These are phyloP conservation scores for Agraylea sexmaculata DNA, from an alignment of 1,140 invertebrate genomes.

Conservation along the genomic window DNA sequence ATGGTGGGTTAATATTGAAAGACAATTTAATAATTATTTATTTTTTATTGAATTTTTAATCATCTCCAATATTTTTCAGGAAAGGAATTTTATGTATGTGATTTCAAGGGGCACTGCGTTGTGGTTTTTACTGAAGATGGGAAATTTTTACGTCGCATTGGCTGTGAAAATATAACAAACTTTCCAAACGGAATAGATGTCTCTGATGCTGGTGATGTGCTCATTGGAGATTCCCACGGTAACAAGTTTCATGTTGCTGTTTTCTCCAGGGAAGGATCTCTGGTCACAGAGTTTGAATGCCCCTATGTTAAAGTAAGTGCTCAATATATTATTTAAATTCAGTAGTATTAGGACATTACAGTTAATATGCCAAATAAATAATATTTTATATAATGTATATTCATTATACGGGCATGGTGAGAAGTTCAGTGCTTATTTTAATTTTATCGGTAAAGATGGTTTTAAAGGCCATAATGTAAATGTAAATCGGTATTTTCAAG, in stretches of 20 bases:
- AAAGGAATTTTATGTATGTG: constrained; percentile 93
- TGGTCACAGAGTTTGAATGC: constrained; percentile 91
- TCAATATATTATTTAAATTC: too few species aligned
- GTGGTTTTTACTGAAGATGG: constrained; percentile 91
- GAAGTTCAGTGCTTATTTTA: too few species aligned
- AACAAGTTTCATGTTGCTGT: constrained; percentile 95
- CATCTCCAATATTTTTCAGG: constrained; percentile 51
- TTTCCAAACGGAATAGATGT: constrained; percentile 97
- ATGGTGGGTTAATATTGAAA: constrained; percentile 44
- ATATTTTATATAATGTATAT: too few species aligned
- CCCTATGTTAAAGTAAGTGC: constrained; percentile 79
- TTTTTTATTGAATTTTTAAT: constrained; percentile 9
- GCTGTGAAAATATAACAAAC: constrained; percentile 88
- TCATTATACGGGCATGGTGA: too few species aligned
- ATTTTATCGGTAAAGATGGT: too few species aligned
- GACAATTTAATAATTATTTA: constrained; percentile 2
- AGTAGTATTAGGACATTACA: too few species aligned
- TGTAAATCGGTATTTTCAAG: neutral
- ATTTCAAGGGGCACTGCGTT: constrained; percentile 96
- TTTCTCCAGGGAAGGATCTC: constrained; percentile 73
- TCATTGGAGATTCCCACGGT: constrained; percentile 94
- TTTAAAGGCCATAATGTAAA: neutral
- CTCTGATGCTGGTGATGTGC: constrained; percentile 87
- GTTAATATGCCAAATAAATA: too few species aligned
- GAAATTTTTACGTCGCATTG: constrained; percentile 81